Base-by-base conservation (phyloP, 2,113 vertebrate genomes). In the Erinaceus europaeus region DNA sequence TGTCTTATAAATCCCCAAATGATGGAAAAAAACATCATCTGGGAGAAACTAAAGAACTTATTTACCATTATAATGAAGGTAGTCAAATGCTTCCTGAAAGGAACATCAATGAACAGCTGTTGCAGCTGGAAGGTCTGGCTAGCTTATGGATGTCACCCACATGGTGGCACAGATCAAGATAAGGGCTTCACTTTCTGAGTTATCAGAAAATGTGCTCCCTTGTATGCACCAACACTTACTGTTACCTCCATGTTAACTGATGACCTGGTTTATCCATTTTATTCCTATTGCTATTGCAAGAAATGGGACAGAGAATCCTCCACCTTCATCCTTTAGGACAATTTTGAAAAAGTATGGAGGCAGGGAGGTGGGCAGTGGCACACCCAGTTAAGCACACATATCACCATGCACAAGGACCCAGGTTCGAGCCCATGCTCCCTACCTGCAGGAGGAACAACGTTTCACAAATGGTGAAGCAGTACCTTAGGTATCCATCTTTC, bases 211-310 rank as follows among this genome's bases (percentile, higher is more conserved):
- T 4, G 8, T 20, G n/a, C 25, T 4, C 44, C 27, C 25, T 44
- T 18, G 34, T 21, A 21, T 1, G 4, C 1, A 11, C 50, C n/a
- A 14, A 14, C 2, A 4, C 17, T 2, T 3, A 17, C 2, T 3
- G 52, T 17, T 0, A 0, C 52, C 48, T 12, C 40, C 14, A 4
- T 4, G 38, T 5, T 6, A 10, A 13, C 29, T 5, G 20, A 46
- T 1, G 15, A 21, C 21, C 25, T n/a, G 9, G 0, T 29, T 74
- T 68, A 14, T 52, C 32, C 1, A 32, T 44, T 20, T 23, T 36
- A 6, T 21, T 61, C 50, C 23, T 9, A 25, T 23, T 12, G 27
- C 34, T 14, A 34, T 68, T 21, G n/a, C 29, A 27, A n/a, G 18
- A 52, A 6, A 14, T 38, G 36, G 36, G 64, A 6, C 9, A 32